Evolutionary conservation across 2,888 invertebrate genomes (phyloP), one percentile per base, ranked within the genome.

Genomic region (Drosophila subquinaria): DNA sequence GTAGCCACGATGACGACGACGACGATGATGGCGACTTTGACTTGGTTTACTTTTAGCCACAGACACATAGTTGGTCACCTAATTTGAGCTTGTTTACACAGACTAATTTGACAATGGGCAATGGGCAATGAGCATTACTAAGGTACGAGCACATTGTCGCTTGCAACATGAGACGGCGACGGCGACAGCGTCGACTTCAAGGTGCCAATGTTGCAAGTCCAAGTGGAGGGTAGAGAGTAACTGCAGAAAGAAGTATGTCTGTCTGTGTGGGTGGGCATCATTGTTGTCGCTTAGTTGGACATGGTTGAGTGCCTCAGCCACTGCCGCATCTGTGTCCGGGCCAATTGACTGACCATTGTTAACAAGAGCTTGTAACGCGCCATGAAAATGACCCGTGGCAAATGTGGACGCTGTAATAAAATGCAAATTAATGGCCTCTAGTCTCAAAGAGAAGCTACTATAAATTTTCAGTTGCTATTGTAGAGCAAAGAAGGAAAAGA

Each of bases 331-430:
- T 55, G 45, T 42, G 51, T 47, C 47, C 69, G 60, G 51, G 82
- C 71, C 89, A 85, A 85, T 89, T 86, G 89, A 81, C 73, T 81
- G 77, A 71, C 88, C 89, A 88, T 89, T 85, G 88, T 86, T 89
- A 88, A 75, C 86, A 69, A 66, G 73, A 51, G 65, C 69, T 73
- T 82, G 82, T 79, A 82, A 72, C 80, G 80, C 80, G 68, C 82
- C 72, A 89, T 83, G 89, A 88, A 86, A 86, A 88, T 90, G 88
- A 89, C 90, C 90, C 88, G 87, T 87, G 87, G 87, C 90, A 86
- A 87, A 87, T 86, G 89, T 70, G 76, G 62, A 13, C 69, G 79
- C 69, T 67, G 83, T 78, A 79, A 90, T 90, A 90, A 89, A 86
- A 86, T 89, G 86, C 80, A 89, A 86, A 86, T 89, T 80, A 86